Conservation (phyloP, 1,140 invertebrate species). For the Whitmania pigra region DNA sequence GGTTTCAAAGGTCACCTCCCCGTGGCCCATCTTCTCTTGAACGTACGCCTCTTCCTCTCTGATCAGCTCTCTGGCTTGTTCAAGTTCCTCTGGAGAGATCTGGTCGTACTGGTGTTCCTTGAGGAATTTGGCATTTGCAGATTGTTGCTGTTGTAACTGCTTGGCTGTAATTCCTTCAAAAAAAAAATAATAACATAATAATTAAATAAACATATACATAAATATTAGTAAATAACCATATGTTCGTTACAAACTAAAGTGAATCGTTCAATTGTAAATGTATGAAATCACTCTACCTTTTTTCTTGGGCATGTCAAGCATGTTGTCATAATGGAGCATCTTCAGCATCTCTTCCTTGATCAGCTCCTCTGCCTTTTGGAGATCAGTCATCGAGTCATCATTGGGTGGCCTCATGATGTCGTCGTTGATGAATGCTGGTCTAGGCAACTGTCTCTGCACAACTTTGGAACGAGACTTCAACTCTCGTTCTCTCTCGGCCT, state of each 20-base stretch:
- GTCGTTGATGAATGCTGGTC: conserved; percentile 70
- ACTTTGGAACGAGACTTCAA: conserved; percentile 67
- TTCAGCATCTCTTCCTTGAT: conserved; percentile 93
- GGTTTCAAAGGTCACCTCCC: conserved; percentile 74
- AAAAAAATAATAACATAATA: no score
- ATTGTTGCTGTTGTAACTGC: conserved; percentile 45
- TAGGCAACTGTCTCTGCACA: conserved; percentile 74
- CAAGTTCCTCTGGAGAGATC: conserved; percentile 57
- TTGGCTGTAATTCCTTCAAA: conserved; percentile 34
- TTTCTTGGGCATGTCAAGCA: conserved; percentile 36
- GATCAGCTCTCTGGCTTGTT: conserved; percentile 49
- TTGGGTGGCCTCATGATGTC: conserved; percentile 58
- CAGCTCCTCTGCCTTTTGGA: conserved; percentile 85
- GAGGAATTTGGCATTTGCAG: conserved; percentile 62
- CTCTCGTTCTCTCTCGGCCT: conserved; percentile 54
- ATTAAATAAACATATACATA: no score
- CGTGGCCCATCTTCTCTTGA: conserved; percentile 82
- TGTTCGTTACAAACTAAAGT: no score
- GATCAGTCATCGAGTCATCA: conserved; percentile 63
- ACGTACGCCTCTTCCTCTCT: conserved; percentile 75
- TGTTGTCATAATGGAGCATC: conserved; percentile 75
- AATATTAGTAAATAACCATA: no score
- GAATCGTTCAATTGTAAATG: no score
- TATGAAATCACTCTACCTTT: no score
- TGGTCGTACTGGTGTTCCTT: conserved; percentile 72